A percentile compares a stretch with the other conserved stretches of the same genome.
phyloP scores from a whole-genome alignment of 2,797 vertebrate species.

The Lutra lutra region DNA sequence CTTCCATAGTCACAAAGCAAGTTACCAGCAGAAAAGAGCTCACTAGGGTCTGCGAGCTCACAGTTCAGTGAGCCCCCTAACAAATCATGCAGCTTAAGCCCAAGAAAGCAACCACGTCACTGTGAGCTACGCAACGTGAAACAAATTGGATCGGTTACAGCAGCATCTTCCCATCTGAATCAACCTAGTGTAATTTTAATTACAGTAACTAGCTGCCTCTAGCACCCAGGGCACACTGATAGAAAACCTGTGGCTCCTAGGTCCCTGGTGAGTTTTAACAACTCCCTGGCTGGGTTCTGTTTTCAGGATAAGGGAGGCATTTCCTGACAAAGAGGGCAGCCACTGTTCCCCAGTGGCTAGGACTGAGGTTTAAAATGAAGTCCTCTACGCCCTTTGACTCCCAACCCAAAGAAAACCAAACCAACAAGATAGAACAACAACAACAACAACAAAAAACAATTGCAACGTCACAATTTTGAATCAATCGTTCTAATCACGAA shows the following conservation, averaged over 20 bases:
- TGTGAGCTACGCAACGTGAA: not conserved
- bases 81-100: not conserved
- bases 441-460: too few relatives aligned
- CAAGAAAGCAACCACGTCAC: not conserved
- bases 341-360: not conserved
- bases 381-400: not conserved
- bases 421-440: not conserved
- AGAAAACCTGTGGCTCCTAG: slow-evolving; percentile 47
- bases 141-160: slow-evolving; percentile 7
- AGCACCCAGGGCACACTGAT: slow-evolving; percentile 18
- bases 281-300: slow-evolving; percentile 37
- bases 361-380: not conserved
- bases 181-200: slow-evolving; percentile 44
- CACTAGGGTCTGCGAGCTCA: not conserved
- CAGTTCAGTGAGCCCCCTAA: not conserved
- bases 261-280: slow-evolving; percentile 45
- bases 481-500: not conserved
- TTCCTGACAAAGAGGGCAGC: slow-evolving; percentile 36
- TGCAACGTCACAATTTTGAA: not conserved
- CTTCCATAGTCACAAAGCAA: not conserved
- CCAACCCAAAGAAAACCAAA: not conserved
- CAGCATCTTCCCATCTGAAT: slow-evolving; percentile 22
- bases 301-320: slow-evolving; percentile 23
- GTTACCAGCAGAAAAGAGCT: not conserved
- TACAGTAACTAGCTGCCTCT: slow-evolving; percentile 57